Evolutionary conservation across 2,888 invertebrate species (phyloP), one percentile per base, ranked within the genome.

Genomic region (Hydropsyche betteni): DNA sequence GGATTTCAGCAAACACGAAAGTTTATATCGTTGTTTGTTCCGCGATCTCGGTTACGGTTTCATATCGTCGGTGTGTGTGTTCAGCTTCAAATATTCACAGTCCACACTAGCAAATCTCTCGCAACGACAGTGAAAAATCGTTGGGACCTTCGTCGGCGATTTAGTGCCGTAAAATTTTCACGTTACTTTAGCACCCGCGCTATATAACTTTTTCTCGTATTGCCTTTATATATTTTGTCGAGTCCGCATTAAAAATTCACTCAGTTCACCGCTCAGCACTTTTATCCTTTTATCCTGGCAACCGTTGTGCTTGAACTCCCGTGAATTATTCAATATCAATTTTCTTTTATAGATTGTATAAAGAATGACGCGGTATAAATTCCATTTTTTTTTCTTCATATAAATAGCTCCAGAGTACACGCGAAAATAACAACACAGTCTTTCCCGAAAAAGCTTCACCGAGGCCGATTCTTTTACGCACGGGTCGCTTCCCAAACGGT

Each of bases 1-100:
- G 58, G 58, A 58, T 58, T 58, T 58, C 14, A 24, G 58, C 16
- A 58, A 58, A 58, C 58, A 58, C 24, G 16, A 58, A 58, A 58
- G 58, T 58, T 58, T 58, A 58, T 58, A 58, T 58, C 58, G 24
- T 58, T 58, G 58, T 58, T 58, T 58, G 24, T 24, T 24, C 24
- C 58, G 24, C 8, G 44, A 44, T 44, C 44, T 44, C 8, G 16
- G 16, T 24, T 58, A 16, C 16, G 16, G 14, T 24, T 58, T 16
- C 14, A 58, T 8, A 4, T 53, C 12, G 14, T 53, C 2, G 1
- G 51, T 8, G 12, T 51, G 12, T 51, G 51, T 44, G 7, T 44
- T 44, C 44, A 44, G 44, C 10, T 44, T 44, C 44, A 44, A 24
- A 24, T 24, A 24, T 44, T 8, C 53, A 24, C 58, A 16, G 8